A percentile compares a stretch with the other conserved stretches of the same genome.
phyloP scores from a whole-genome alignment of 2,888 invertebrate species.

The Eumerus sabulonum region DNA sequence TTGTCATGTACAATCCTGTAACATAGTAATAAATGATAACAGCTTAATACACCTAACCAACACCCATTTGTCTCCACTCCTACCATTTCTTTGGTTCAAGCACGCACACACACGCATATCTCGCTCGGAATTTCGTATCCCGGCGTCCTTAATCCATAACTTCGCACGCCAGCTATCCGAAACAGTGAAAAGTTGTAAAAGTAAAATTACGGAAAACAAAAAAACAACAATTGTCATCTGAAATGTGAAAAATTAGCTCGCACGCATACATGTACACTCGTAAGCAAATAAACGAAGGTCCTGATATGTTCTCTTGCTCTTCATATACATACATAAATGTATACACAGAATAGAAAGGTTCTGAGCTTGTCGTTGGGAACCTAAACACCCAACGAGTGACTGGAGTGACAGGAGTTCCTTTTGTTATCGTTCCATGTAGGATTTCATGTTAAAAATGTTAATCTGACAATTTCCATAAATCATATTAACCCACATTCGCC shows the following conservation, averaged over 20 bases:
- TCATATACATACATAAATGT: constrained; percentile 2
- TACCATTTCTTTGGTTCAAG: constrained; percentile 22
- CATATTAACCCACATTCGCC: constrained; percentile 70
- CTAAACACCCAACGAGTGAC: too few relatives aligned
- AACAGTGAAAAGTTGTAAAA: constrained; percentile 31
- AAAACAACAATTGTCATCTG: constrained; percentile 37
- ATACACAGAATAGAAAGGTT: neutral
- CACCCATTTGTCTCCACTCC: constrained; percentile 1
- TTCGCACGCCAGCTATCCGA: constrained; percentile 31
- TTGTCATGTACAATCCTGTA: constrained; percentile 25
- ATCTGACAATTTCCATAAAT: constrained; percentile 71
- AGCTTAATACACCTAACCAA: constrained; percentile 30
- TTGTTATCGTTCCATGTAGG: constrained; percentile 61
- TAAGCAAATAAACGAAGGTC: neutral
- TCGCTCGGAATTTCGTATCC: neutral
- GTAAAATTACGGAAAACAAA: constrained; percentile 31
- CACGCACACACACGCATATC: constrained; percentile 19
- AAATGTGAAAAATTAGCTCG: neutral
- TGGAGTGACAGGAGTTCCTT: constrained; percentile 49
- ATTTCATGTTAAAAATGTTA: constrained; percentile 69
- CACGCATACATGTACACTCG: neutral
- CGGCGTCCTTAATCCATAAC: constrained; percentile 35
- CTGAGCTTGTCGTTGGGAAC: constrained; percentile 24
- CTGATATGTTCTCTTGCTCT: neutral
- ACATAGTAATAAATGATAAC: constrained; percentile 42